Conservation (phyloP, 1,140 invertebrate genomes). For the Neoseiulus cucumeris region DNA sequence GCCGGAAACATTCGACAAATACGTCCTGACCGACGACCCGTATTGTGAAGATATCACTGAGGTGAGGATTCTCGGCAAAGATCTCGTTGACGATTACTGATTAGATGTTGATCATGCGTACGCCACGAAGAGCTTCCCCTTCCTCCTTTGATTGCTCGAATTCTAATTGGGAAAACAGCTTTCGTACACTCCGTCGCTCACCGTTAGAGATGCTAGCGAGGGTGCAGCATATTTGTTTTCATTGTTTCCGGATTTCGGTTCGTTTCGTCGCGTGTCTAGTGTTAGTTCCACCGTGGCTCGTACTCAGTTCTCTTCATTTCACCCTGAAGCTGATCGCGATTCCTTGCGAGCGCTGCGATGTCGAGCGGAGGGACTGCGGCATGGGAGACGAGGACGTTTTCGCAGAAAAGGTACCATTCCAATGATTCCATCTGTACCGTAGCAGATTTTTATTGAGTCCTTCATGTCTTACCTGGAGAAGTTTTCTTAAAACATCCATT, state of each 20-base stretch:
- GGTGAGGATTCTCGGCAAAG: slow-evolving; percentile 20
- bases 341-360: slow-evolving; percentile 4
- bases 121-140: background rate
- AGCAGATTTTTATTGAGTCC: too few relatives aligned
- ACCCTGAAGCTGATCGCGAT: slow-evolving; percentile 18
- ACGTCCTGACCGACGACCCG: slow-evolving; percentile 19
- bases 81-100: too few relatives aligned
- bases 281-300: slow-evolving; percentile 14
- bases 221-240: too few relatives aligned
- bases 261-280: background rate
- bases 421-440: too few relatives aligned
- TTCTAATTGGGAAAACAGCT: too few relatives aligned
- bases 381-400: slow-evolving; percentile 14
- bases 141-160: background rate
- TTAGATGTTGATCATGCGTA: too few relatives aligned
- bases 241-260: too few relatives aligned
- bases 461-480: too few relatives aligned
- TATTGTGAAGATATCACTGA: slow-evolving; percentile 17
- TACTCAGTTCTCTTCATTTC: slow-evolving; percentile 19
- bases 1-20: slow-evolving; percentile 22
- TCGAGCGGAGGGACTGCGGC: background rate
- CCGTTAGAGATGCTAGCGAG: too few relatives aligned
- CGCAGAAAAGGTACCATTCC: slow-evolving; percentile 13
- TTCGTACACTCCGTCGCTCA: too few relatives aligned
- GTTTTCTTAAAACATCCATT: too few relatives aligned